These are phyloP conservation scores for Lepus europaeus DNA, from an alignment of 2,113 vertebrate genomes.

Conservation along the genomic window DNA sequence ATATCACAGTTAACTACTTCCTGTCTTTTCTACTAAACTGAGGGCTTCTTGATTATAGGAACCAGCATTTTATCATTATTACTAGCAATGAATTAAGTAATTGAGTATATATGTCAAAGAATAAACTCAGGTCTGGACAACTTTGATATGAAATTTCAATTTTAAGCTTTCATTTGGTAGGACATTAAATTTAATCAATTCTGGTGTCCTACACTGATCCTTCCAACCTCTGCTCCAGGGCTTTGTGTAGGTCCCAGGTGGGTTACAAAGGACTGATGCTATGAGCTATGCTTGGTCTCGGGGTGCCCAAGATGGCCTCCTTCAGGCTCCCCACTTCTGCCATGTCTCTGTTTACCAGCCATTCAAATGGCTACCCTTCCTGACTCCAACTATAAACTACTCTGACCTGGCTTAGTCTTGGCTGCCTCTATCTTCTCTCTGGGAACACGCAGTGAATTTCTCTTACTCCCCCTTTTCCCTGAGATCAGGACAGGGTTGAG, in stretches of 20 bases:
- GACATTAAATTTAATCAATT: neutral
- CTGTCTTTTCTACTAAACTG: constrained; percentile 13
- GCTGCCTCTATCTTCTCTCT: neutral
- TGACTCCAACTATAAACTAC: neutral
- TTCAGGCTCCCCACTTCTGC: neutral
- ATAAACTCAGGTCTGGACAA: neutral
- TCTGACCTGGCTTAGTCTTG: neutral
- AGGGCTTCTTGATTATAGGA: neutral
- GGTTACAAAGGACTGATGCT: neutral
- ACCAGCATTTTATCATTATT: constrained; percentile 40
- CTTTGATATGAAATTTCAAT: constrained; percentile 15
- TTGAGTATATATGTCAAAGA: neutral
- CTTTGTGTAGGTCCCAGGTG: neutral
- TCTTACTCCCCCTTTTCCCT: neutral
- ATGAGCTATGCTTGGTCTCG: neutral
- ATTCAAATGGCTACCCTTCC: neutral
- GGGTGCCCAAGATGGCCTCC: neutral
- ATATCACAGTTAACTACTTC: neutral
- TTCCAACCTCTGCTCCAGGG: fast-evolving
- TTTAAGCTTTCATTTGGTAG: constrained; percentile 40
- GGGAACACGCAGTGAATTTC: neutral
- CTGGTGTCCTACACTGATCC: neutral
- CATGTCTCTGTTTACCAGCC: neutral
- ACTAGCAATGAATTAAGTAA: constrained; percentile 27
- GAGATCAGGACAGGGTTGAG: neutral